These are phyloP conservation scores for Eulemur coronatus DNA, from an alignment of 2,797 vertebrate species.

Conservation along the genomic window DNA sequence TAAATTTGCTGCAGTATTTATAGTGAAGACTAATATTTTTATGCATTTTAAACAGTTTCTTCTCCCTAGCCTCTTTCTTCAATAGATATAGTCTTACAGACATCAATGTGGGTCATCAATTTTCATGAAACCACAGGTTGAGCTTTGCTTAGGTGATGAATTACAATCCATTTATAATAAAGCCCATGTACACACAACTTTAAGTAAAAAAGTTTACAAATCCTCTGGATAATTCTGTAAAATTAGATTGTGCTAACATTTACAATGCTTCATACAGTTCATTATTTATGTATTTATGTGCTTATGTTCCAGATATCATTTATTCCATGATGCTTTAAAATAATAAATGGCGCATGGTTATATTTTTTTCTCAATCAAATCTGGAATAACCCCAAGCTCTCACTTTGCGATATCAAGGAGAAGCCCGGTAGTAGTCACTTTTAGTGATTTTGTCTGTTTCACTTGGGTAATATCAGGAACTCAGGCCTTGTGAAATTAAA, in stretches of 20 bases:
- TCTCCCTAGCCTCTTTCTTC: slow-evolving; percentile 51
- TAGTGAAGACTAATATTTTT: slow-evolving; percentile 58
- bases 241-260: background rate
- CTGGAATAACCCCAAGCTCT: background rate
- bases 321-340: background rate
- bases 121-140: slow-evolving; percentile 54
- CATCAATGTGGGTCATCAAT: slow-evolving; percentile 39
- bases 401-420: background rate
- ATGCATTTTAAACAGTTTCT: slow-evolving; percentile 67
- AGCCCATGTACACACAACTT: background rate
- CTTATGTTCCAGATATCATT: background rate
- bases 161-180: slow-evolving; percentile 55
- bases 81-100: slow-evolving; percentile 15
- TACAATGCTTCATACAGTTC: background rate
- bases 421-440: background rate
- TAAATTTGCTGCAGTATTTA: slow-evolving; percentile 62
- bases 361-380: background rate
- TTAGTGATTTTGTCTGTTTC: background rate
- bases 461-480: background rate
- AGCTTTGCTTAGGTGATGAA: slow-evolving; percentile 40
- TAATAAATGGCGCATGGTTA: background rate
- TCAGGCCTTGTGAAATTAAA: background rate
- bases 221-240: slow-evolving; percentile 22
- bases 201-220: background rate
- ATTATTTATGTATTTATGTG: background rate